Base-by-base conservation (phyloP, 2,113 vertebrate genomes). In the Pelecanoides urinatrix region DNA sequence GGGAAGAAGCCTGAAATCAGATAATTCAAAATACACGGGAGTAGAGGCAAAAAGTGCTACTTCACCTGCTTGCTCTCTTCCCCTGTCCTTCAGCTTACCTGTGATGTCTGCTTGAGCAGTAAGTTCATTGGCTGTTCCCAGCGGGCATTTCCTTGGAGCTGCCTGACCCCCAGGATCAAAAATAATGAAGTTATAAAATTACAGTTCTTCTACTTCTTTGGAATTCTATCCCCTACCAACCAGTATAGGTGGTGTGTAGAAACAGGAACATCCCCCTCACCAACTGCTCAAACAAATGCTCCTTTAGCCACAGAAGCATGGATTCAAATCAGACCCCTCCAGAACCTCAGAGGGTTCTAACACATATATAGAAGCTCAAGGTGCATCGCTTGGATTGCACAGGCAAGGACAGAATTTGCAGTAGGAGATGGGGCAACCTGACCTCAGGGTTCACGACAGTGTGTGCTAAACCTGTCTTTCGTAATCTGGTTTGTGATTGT, bases 91-190 rank as follows among this genome's bases (percentile, higher is more conserved):
- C 47, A 66, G 18, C 50, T 97, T 77, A 99, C 99, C 99, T 16
- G 92, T 73, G 58, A 97, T 49, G 9, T 96, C 89, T 56, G 86
- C 95, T 91, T 97, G 98, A 30, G 97, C 98, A 7, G 98, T 96
- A 59, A 98, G 94, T 6, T 96, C 81, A 82, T 98, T 98, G 88
- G 97, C 98, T 45, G 98, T 98, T 87, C 98, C 97, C 47, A 71
- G 32, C 0, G 98, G 98, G 75, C 98, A 99, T 93, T 88, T 98
- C 77, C 96, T 96, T 8, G 98, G 98, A 81, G 98, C 98, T 79
- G 97, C 97, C 38, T 42, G 94, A 81, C 98, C 97, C 15, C 98
- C 98, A 26, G 78, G 29, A 85, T 77, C 27, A 29, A 59, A 75
- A 92, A 36, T 2, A 67, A 29, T 1, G 1, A 44, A 55, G 49